These are phyloP conservation scores for Heteronetta atricapilla DNA, from an alignment of 2,113 vertebrate genomes.

Conservation along the genomic window DNA sequence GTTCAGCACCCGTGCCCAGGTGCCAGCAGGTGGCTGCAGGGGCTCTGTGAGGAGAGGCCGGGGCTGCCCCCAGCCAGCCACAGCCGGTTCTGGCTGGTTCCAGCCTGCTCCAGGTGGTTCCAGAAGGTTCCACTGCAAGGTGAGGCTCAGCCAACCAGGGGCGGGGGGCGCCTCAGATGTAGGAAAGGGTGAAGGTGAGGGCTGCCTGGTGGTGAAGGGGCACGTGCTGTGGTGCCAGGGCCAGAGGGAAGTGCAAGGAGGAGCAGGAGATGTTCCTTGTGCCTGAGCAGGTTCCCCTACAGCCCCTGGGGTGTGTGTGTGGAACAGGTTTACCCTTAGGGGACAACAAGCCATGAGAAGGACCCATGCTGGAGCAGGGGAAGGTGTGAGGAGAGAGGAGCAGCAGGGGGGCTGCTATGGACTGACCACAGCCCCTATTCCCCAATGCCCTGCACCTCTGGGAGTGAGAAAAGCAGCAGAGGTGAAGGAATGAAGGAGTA, in stretches of 20 bases:
- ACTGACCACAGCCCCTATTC: rapidly evolving
- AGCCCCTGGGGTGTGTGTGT: background rate
- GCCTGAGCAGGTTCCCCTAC: background rate
- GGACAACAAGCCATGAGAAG: background rate
- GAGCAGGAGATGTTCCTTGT: background rate
- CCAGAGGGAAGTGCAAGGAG: too few relatives aligned
- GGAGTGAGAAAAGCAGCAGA: background rate
- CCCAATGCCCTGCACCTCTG: background rate
- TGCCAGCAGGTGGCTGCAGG: rapidly evolving
- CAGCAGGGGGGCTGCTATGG: too few relatives aligned
- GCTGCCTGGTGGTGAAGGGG: background rate
- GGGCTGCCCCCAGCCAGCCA: background rate
- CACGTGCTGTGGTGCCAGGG: too few relatives aligned
- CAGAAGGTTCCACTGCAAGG: too few relatives aligned
- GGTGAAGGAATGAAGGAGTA: background rate
- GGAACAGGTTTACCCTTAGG: background rate
- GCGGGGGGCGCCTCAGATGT: rapidly evolving
- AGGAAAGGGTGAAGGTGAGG: background rate
- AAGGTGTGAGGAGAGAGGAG: background rate
- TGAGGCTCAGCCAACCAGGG: background rate
- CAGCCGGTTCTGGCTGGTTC: background rate
- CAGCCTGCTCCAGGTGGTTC: background rate
- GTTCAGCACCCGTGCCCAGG: background rate
- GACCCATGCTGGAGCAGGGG: too few relatives aligned
- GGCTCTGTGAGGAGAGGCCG: background rate